phyloP scores from a whole-genome alignment of 2,888 invertebrate genomes.

The Acanthosepion lycidas region DNA sequence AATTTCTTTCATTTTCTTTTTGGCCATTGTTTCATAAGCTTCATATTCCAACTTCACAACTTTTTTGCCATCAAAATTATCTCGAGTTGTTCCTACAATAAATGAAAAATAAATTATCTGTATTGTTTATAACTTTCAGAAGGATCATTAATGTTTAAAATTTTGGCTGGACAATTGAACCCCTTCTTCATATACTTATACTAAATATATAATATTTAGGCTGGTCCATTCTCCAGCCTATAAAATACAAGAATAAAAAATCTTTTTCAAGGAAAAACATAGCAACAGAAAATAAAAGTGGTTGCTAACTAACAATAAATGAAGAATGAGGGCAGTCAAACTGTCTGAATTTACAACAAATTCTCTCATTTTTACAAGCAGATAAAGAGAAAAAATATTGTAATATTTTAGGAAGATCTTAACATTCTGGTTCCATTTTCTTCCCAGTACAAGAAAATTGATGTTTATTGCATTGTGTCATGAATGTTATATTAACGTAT shows the following conservation, averaged over 20 bases:
- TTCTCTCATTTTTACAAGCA: not conserved
- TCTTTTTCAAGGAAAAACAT: no score
- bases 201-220: no score
- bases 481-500: not conserved
- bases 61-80: constrained; percentile 76
- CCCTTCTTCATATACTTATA: no score
- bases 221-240: no score
- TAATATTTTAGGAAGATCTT: not conserved
- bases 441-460: not conserved
- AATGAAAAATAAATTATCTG: not conserved
- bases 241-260: no score
- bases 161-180: no score
- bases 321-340: no score
- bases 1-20: constrained; percentile 86
- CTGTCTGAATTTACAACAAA: not conserved
- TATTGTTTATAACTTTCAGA: no score
- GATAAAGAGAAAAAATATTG: not conserved
- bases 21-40: constrained; percentile 93
- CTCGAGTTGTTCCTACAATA: constrained; percentile 72
- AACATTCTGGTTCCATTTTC: not conserved
- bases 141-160: no score
- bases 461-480: not conserved
- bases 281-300: no score
- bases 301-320: no score
- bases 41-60: constrained; percentile 94